A percentile compares a stretch with the other conserved stretches of the same genome.
Evolutionary conservation across 2,888 invertebrate genomes (phyloP).

Genomic region (Parasteatoda lunata): DNA sequence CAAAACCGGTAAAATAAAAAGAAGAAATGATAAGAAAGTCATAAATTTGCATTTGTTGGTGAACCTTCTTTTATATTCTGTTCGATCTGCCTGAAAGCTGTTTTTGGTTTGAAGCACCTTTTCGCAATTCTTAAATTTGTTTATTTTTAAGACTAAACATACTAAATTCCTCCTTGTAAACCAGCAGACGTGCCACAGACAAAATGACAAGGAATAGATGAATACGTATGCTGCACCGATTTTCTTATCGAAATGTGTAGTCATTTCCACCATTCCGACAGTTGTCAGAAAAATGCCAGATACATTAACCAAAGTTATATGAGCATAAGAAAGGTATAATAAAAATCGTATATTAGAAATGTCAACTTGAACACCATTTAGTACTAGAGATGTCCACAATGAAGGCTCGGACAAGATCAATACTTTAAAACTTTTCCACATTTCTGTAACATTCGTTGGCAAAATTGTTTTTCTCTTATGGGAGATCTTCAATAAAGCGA

Average conservation of each 20-base stretch:
- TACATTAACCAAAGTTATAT: not conserved
- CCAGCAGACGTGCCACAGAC: not conserved
- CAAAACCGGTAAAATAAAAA: not conserved
- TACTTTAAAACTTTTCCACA: too few relatives aligned
- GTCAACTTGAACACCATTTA: too few relatives aligned
- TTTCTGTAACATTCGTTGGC: too few relatives aligned
- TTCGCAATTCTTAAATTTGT: not conserved
- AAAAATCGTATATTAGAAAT: not conserved
- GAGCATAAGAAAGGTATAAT: not conserved
- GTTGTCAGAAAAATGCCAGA: not conserved
- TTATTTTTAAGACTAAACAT: not conserved
- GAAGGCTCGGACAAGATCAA: too few relatives aligned
- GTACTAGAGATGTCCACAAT: too few relatives aligned
- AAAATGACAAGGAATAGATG: not conserved
- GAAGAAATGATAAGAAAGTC: not conserved
- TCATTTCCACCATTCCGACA: not conserved
- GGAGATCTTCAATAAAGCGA: too few relatives aligned
- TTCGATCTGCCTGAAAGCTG: too few relatives aligned
- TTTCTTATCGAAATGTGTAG: not conserved
- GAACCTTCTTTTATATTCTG: too few relatives aligned
- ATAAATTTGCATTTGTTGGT: not conserved
- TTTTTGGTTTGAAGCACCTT: not conserved
- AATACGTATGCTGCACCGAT: not conserved
- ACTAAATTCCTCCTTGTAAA: not conserved
- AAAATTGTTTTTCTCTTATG: too few relatives aligned